These are phyloP conservation scores for Ancistrus triradiatus DNA, from an alignment of 2,113 vertebrate genomes.

Conservation along the genomic window DNA sequence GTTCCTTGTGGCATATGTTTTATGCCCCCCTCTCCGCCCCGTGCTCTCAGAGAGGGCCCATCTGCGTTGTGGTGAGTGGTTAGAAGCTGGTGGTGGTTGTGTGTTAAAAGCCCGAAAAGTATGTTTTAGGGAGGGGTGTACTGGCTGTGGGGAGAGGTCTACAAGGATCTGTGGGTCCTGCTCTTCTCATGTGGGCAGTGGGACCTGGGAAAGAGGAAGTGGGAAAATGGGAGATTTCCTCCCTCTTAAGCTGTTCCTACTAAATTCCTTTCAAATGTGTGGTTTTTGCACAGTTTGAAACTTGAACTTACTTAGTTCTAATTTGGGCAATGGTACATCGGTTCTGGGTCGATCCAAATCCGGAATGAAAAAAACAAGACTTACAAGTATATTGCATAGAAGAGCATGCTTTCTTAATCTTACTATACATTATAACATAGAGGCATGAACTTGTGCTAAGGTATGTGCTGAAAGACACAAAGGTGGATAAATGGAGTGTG, in stretches of 20 bases:
- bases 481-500: conserved; percentile 13
- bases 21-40: not conserved
- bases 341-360: not conserved
- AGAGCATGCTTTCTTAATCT: too few species aligned
- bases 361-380: too few species aligned
- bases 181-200: conserved; percentile 37
- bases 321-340: not conserved
- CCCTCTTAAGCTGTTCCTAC: conserved; percentile 24
- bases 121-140: conserved; percentile 22
- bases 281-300: conserved; percentile 8
- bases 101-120: conserved; percentile 37
- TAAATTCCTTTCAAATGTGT: conserved; percentile 29
- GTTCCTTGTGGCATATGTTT: conserved; percentile 26
- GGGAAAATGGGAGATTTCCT: conserved; percentile 43
- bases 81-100: conserved; percentile 37
- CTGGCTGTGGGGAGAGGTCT: conserved; percentile 25
- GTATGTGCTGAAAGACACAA: conserved; percentile 9
- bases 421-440: too few species aligned
- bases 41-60: conserved; percentile 21
- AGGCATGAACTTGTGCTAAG: conserved; percentile 4
- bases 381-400: too few species aligned
- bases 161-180: conserved; percentile 33
- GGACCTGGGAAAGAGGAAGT: conserved; percentile 40
- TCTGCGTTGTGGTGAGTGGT: conserved; percentile 43
- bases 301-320: not conserved